Evolutionary conservation across 1,140 invertebrate species (phyloP), one percentile per base, ranked within the genome.

Genomic region (Trichomalopsis sarcophagae): DNA sequence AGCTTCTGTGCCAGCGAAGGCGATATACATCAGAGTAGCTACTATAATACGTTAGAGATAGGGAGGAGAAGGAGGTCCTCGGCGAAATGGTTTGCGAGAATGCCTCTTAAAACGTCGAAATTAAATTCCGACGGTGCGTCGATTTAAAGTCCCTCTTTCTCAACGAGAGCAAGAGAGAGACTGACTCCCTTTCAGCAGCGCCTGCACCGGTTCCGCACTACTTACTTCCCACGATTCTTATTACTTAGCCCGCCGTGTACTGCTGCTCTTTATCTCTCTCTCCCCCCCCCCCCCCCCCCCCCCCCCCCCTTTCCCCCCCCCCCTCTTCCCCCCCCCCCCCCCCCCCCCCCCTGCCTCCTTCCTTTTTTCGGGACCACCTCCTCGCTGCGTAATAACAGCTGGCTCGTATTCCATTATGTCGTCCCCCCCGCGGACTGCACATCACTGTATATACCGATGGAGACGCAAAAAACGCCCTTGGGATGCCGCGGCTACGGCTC

Each of bases 161-260:
- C 21, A 17, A 17, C 55, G 55, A 44, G 40, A 44, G 40, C 2
- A 4, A 36, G 33, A 36, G 33, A 36, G 55, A 44, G 40, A 44
- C 6, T n/a, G 55, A 33, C 83, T 76, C 73, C 80, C 80, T 69
- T 82, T 74, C n/a, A 81, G 62, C n/a, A 81, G 62, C 55, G 17
- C 62, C 23, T 79, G 77, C 84, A n/a, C 71, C 62, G 75, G 79
- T 84, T 86, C 83, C 75, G 77, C 85, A 82, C 82, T 87, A 88
- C 85, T 87, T 81, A 84, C 84, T 87, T 87, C 83, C 86, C 85
- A 86, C 86, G 85, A 88, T 87, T 88, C 84, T 87, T 82, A 86
- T 85, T 83, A 84, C 84, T 79, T 78, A 82, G 75, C 17, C 23
- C n/a, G 23, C 66, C 40, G 62, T 47, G n/a, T 66, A 9, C n/a